Evolutionary conservation across 2,113 vertebrate genomes (phyloP).

Genomic region (Muntiacus reevesi): DNA sequence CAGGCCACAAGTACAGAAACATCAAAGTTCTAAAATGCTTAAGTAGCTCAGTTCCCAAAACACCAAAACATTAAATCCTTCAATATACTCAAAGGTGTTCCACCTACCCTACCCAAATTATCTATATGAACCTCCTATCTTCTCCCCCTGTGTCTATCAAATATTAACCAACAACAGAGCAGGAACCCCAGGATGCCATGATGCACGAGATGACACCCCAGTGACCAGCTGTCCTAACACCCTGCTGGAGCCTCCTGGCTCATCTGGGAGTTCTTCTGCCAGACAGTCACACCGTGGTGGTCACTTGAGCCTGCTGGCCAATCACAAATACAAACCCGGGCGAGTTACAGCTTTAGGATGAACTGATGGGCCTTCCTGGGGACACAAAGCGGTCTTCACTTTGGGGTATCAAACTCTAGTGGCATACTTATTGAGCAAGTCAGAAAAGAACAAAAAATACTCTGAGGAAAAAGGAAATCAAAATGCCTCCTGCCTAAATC

Average conservation of each 20-base stretch:
- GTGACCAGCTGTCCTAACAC: neutral
- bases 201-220: neutral
- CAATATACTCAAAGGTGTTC: neutral
- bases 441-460: neutral
- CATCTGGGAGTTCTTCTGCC: neutral
- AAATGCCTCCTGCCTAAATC: neutral
- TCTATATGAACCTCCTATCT: neutral
- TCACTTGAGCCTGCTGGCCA: neutral
- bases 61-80: neutral
- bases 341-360: neutral
- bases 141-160: neutral
- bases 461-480: neutral
- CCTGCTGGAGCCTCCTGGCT: neutral
- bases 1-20: neutral
- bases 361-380: neutral
- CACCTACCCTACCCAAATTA: neutral
- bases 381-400: neutral
- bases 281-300: neutral
- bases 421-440: neutral
- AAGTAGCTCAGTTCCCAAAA: neutral
- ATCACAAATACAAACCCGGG: neutral
- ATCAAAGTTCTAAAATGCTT: neutral
- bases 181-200: neutral
- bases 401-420: neutral
- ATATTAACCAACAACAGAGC: neutral